Evolutionary conservation across 2,113 vertebrate genomes (phyloP).

Genomic region (Cygnus buccinator): DNA sequence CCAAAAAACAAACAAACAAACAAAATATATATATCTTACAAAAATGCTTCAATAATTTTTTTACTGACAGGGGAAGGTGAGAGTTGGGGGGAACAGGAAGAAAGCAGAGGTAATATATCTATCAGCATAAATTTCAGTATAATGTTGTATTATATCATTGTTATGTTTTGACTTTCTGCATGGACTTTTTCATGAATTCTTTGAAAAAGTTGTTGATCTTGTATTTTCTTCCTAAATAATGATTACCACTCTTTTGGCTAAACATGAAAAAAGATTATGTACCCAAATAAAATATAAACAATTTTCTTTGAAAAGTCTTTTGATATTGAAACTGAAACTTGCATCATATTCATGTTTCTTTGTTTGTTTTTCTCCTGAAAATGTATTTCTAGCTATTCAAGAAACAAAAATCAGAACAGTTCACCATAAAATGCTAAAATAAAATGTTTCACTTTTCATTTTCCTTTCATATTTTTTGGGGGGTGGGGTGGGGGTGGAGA

Average conservation of each 20-base stretch:
- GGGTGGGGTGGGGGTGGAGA: too few relatives aligned
- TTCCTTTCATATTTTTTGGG: too few relatives aligned
- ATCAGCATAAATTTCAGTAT: not conserved
- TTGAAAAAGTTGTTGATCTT: not conserved
- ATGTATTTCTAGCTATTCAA: not conserved
- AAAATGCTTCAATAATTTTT: not conserved
- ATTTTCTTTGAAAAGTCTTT: not conserved
- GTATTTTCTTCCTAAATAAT: not conserved
- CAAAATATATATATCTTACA: not conserved
- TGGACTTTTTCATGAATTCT: not conserved
- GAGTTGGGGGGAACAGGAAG: too few relatives aligned
- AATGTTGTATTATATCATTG: not conserved
- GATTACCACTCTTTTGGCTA: not conserved
- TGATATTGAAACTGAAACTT: not conserved
- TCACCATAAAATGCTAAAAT: not conserved
- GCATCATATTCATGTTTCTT: not conserved
- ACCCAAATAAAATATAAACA: not conserved
- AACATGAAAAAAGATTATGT: not conserved
- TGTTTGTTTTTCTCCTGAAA: not conserved
- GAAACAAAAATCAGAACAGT: not conserved
- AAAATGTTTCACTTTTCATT: not conserved
- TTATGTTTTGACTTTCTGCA: not conserved
- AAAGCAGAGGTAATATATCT: not conserved
- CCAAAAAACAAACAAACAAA: too few relatives aligned
- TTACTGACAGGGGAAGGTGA: too few relatives aligned